Percentiles rank a stretch among this genome's conserved stretches.
phyloP scores from a whole-genome alignment of 2,888 invertebrate species.

The Ormyrus nitidulus region DNA sequence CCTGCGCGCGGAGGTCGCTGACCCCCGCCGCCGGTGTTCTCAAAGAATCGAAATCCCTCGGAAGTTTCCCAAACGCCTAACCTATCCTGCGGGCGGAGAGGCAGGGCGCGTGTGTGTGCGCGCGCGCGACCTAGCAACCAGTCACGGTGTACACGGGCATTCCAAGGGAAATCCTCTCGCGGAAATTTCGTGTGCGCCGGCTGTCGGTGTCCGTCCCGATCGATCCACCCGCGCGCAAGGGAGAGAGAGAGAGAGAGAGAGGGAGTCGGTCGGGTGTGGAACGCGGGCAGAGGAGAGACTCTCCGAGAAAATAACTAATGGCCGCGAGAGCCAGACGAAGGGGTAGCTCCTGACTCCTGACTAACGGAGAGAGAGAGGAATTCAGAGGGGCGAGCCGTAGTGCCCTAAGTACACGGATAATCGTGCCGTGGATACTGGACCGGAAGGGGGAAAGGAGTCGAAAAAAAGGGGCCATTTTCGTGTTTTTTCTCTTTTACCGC shows the following conservation, averaged over 20 bases:
- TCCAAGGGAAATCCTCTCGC: conserved; percentile 28
- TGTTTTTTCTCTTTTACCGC: conserved; percentile 1
- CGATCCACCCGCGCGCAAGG: conserved; percentile 39
- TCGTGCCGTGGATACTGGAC: conserved; percentile 38
- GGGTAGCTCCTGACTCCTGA: neutral
- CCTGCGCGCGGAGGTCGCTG: no score
- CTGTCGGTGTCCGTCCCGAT: conserved; percentile 42
- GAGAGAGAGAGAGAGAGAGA: neutral
- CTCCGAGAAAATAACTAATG: neutral
- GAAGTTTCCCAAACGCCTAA: no score
- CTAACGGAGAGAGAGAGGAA: conserved; percentile 3
- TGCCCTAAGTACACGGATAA: conserved; percentile 1
- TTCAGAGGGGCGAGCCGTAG: conserved; percentile 30
- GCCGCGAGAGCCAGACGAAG: no score
- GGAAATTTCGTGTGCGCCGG: conserved; percentile 42
- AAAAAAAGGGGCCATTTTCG: conserved; percentile 32
- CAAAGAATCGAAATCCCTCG: no score
- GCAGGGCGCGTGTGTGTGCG: no score
- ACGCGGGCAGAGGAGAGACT: conserved; percentile 16
- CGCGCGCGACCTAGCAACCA: neutral
- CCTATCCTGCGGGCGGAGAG: no score
- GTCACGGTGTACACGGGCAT: neutral
- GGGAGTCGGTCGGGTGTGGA: conserved; percentile 31
- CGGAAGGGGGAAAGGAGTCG: conserved; percentile 38
- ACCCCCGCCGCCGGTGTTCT: no score